Conservation (phyloP, 1,140 invertebrate species). For the Diorhabda carinulata region DNA sequence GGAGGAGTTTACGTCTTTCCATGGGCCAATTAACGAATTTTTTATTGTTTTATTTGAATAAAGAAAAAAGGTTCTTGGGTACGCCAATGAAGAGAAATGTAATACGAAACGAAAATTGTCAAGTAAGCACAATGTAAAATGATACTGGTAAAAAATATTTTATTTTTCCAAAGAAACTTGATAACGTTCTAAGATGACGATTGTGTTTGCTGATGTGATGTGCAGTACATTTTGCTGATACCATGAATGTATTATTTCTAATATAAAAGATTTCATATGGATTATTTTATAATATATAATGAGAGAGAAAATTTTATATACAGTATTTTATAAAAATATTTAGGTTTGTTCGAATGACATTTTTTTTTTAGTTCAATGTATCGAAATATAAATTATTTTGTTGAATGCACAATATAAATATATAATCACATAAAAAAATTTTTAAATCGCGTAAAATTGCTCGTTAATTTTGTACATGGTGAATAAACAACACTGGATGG, state of each 20-base stretch:
- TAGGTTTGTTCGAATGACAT: not conserved
- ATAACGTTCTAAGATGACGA: not conserved
- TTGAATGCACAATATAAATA: too few relatives aligned
- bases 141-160: not conserved
- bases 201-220: conserved; percentile 4
- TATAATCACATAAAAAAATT: too few relatives aligned
- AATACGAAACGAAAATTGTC: conserved; percentile 11
- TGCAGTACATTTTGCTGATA: not conserved
- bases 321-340: not conserved
- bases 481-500: too few relatives aligned
- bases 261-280: not conserved
- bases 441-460: too few relatives aligned
- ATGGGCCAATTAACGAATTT: too few relatives aligned
- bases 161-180: not conserved
- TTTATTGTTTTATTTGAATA: too few relatives aligned
- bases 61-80: too few relatives aligned
- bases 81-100: not conserved
- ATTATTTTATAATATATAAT: not conserved
- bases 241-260: not conserved
- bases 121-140: conserved; percentile 4
- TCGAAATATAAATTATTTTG: too few relatives aligned
- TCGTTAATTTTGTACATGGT: too few relatives aligned
- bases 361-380: too few relatives aligned
- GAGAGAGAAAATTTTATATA: not conserved
- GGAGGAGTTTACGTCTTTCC: too few relatives aligned